Evolutionary conservation across 2,888 invertebrate genomes (phyloP).

Genomic region (Andrena chrysosceles): DNA sequence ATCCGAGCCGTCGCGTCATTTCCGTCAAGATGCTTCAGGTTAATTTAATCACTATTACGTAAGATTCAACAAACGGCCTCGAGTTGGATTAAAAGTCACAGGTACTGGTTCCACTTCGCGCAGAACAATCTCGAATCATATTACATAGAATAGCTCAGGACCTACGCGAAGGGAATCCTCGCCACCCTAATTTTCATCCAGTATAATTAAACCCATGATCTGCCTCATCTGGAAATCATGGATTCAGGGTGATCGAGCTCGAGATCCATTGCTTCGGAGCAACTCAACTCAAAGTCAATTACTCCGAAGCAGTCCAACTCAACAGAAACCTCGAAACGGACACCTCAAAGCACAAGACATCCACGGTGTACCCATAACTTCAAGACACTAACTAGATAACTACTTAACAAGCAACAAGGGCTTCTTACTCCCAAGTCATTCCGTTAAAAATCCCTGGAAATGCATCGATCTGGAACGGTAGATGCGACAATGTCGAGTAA

Average conservation of each 20-base stretch:
- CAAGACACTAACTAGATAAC: neutral
- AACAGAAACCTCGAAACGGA: neutral
- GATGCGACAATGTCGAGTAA: constrained; percentile 2
- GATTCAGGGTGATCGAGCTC: no score
- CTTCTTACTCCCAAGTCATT: neutral
- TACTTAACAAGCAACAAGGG: neutral
- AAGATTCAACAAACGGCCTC: neutral
- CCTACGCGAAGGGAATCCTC: no score
- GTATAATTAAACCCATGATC: no score
- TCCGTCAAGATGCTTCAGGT: constrained; percentile 20
- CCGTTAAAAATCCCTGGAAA: neutral
- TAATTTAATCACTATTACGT: neutral
- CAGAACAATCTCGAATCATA: neutral
- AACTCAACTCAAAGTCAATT: neutral
- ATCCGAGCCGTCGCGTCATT: constrained; percentile 17
- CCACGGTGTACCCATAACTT: neutral
- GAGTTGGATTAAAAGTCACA: neutral
- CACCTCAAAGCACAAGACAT: neutral
- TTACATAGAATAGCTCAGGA: neutral
- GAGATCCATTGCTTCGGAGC: neutral
- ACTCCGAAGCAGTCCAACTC: neutral
- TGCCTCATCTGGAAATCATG: no score
- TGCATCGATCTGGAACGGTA: neutral
- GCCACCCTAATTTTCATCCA: no score
- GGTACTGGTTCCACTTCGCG: neutral